phyloP scores from a whole-genome alignment of 2,888 invertebrate genomes.

The Dromius quadrimaculatus region DNA sequence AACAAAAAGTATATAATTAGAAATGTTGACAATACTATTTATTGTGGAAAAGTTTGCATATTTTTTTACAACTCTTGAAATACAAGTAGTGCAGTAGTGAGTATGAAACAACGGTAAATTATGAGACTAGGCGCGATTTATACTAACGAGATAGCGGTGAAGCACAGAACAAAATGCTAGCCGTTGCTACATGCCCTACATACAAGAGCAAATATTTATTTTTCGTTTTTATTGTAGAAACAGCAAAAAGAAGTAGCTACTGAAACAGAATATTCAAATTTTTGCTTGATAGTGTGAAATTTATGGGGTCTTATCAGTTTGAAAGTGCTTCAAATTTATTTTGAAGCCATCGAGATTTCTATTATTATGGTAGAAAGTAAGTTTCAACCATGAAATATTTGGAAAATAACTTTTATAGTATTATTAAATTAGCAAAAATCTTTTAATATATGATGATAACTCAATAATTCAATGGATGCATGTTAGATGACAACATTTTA shows the following conservation, averaged over 20 bases:
- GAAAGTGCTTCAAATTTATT: no score
- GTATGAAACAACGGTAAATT: slow-evolving; percentile 44
- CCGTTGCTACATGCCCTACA: background rate
- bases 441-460: no score
- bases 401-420: no score
- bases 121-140: slow-evolving; percentile 19
- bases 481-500: no score
- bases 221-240: background rate
- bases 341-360: no score
- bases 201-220: slow-evolving; percentile 18
- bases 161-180: no score
- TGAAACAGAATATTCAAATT: slow-evolving; percentile 5
- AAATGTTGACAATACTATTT: background rate
- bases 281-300: background rate
- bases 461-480: no score
- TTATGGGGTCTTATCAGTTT: no score
- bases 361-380: no score
- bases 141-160: slow-evolving; percentile 28
- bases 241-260: background rate
- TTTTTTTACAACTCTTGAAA: slow-evolving; percentile 45
- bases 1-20: background rate
- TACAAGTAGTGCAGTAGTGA: slow-evolving; percentile 33
- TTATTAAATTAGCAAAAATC: no score
- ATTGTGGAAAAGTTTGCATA: no score
- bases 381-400: no score